phyloP scores from a whole-genome alignment of 2,113 vertebrate genomes.

The Dermatemys mawii region DNA sequence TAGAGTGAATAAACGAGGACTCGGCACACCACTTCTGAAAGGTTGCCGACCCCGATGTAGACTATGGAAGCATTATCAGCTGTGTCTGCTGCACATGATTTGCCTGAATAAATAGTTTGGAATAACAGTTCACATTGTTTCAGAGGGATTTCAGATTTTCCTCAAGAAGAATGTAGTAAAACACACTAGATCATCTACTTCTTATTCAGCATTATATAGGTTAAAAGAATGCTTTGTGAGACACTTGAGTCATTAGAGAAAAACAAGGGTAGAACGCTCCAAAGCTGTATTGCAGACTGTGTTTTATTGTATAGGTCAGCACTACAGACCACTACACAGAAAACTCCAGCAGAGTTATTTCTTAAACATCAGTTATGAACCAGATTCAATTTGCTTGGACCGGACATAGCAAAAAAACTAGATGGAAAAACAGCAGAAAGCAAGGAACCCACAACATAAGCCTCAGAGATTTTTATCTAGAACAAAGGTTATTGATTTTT shows the following conservation, averaged over 20 bases:
- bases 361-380: not conserved
- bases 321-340: not conserved
- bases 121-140: not conserved
- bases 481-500: conserved; percentile 37
- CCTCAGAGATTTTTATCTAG: not conserved
- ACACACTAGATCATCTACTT: not conserved
- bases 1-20: too few species aligned
- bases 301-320: not conserved
- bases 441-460: not conserved
- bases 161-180: not conserved
- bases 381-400: not conserved
- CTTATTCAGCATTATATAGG: not conserved
- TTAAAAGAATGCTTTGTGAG: not conserved
- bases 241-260: not conserved
- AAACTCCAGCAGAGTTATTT: not conserved
- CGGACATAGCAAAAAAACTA: not conserved
- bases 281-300: not conserved
- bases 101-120: not conserved
- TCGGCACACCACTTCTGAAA: too few species aligned
- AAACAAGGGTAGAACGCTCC: not conserved
- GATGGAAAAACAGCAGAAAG: not conserved
- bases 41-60: too few species aligned
- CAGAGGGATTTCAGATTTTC: not conserved
- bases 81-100: not conserved
- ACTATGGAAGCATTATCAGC: not conserved